Conservation (phyloP, 1,140 invertebrate species). For the Sitobion miscanthi region DNA sequence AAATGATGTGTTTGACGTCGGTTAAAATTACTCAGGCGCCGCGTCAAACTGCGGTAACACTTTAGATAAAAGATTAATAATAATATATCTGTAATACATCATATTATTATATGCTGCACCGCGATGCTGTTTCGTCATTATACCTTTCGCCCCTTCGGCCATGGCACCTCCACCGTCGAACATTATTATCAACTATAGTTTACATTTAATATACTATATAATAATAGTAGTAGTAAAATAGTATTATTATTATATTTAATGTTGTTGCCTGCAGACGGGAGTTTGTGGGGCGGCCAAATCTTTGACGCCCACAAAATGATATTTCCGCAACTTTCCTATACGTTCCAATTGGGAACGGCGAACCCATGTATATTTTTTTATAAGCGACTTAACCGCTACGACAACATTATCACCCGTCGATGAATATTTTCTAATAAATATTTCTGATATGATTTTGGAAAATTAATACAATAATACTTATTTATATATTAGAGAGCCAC, state of each 20-base stretch:
- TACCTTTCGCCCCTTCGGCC: constrained; percentile 1
- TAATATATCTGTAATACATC: neutral
- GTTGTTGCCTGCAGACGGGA: neutral
- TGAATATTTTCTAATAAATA: neutral
- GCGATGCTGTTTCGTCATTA: constrained; percentile 5
- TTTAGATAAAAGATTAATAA: neutral
- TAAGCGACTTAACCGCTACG: neutral
- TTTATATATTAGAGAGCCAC: neutral
- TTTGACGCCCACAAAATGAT: neutral
- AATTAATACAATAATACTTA: neutral
- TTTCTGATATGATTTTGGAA: neutral
- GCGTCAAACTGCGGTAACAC: neutral
- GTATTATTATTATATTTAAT: neutral
- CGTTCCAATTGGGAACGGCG: neutral
- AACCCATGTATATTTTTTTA: neutral
- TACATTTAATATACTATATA: neutral
- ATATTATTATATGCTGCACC: neutral
- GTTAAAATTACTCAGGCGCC: neutral
- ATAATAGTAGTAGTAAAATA: neutral
- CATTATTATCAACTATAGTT: neutral
- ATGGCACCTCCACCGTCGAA: neutral
- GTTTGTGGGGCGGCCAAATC: neutral
- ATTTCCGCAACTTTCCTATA: neutral
- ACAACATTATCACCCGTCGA: neutral
- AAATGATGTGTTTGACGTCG: neutral